These are phyloP conservation scores for Bradypodion pumilum DNA, from an alignment of 2,797 vertebrate genomes.

Conservation along the genomic window DNA sequence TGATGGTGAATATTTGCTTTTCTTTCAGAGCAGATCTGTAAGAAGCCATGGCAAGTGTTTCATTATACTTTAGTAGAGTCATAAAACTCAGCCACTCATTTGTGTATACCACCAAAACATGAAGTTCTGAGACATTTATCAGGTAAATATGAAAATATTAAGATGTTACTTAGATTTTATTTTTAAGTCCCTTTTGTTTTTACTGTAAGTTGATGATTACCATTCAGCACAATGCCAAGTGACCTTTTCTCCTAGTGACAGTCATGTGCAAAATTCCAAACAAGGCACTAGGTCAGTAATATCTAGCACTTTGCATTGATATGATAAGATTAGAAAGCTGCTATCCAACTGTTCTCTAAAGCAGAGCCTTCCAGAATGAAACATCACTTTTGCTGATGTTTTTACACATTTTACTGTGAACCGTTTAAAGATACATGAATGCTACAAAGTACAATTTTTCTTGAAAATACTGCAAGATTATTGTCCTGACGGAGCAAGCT, in stretches of 20 bases:
- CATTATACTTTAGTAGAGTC: neutral
- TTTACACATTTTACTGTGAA: conserved; percentile 5
- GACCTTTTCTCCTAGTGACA: neutral
- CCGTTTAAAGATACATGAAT: neutral
- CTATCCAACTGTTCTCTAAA: neutral
- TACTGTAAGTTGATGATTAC: neutral
- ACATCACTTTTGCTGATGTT: neutral
- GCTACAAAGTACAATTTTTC: neutral
- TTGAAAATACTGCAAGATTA: conserved; percentile 29
- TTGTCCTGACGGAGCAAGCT: neutral
- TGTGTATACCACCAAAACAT: neutral
- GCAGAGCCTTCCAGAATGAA: conserved; percentile 1
- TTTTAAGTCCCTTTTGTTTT: neutral
- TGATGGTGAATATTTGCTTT: conserved; percentile 57
- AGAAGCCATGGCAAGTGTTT: neutral
- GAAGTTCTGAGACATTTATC: neutral
- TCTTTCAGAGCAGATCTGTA: conserved; percentile 36
- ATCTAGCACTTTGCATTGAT: neutral
- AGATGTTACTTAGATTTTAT: conserved; percentile 12
- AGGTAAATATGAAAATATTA: neutral
- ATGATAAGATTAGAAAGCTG: neutral
- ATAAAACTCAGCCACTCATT: neutral
- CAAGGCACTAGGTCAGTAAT: neutral
- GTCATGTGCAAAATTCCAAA: neutral
- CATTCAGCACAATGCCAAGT: conserved; percentile 7